These are phyloP conservation scores for Plebejus anna DNA, from an alignment of 2,888 invertebrate genomes.

Conservation along the genomic window DNA sequence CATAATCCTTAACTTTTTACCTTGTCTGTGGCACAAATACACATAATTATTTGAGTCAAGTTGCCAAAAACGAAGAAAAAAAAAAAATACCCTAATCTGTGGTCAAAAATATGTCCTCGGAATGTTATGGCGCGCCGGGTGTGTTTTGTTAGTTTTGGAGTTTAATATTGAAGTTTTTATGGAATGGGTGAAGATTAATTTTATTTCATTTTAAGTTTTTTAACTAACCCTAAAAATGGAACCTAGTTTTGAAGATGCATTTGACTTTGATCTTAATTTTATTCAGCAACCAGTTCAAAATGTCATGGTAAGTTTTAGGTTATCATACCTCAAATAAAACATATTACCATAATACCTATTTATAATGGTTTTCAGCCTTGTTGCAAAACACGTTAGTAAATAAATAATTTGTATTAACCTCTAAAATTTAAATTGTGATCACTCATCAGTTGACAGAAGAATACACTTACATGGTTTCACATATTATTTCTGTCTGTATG, in stretches of 20 bases:
- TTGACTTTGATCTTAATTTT: slow-evolving; percentile 58
- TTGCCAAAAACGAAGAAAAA: no score
- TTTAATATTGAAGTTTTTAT: slow-evolving; percentile 28
- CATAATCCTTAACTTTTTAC: no score
- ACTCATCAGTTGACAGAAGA: not conserved
- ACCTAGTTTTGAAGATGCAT: slow-evolving; percentile 44
- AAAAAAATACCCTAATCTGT: not conserved
- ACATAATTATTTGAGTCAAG: no score
- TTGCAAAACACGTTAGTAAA: not conserved
- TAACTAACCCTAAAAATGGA: slow-evolving; percentile 40
- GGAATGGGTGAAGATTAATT: slow-evolving; percentile 15
- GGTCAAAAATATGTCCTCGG: slow-evolving; percentile 13
- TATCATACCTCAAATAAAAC: slow-evolving; percentile 34
- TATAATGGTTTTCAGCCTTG: not conserved
- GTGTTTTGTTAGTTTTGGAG: slow-evolving; percentile 29
- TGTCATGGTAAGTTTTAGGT: slow-evolving; percentile 54
- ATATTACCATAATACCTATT: not conserved
- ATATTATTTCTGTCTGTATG: slow-evolving; percentile 5
- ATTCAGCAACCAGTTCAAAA: slow-evolving; percentile 45
- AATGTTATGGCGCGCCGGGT: slow-evolving; percentile 39
- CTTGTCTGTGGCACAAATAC: no score
- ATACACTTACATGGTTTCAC: not conserved
- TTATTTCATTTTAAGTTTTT: slow-evolving; percentile 6
- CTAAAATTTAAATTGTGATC: not conserved
- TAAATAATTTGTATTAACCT: not conserved